Conservation (phyloP, 2,888 invertebrate genomes). For the Amblyjoppa proteus region DNA sequence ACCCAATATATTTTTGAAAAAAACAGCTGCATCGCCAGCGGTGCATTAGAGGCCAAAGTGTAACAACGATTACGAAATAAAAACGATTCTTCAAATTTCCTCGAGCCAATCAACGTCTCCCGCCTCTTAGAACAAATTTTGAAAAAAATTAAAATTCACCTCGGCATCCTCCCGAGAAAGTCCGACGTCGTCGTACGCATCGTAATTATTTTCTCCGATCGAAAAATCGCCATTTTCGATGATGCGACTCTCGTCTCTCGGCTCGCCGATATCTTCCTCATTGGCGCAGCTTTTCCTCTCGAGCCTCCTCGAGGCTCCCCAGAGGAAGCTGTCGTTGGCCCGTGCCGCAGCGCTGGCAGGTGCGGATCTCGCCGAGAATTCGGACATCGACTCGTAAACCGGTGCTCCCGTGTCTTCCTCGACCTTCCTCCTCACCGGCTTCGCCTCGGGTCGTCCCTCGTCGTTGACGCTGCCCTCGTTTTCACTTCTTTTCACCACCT, state of each 20-base stretch:
- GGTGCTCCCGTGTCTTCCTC: constrained; percentile 29
- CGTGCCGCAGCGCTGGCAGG: not conserved
- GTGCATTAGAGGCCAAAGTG: too few relatives aligned
- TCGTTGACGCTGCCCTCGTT: constrained; percentile 69
- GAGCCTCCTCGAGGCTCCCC: constrained; percentile 68
- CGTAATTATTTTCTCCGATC: constrained; percentile 51
- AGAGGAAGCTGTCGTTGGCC: constrained; percentile 78
- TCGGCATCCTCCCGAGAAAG: constrained; percentile 42
- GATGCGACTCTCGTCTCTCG: not conserved
- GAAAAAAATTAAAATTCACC: constrained; percentile 49
- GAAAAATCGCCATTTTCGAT: constrained; percentile 36
- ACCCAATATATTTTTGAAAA: too few relatives aligned
- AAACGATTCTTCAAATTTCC: not conserved
- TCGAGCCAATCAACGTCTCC: not conserved
- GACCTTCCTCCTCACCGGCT: constrained; percentile 13
- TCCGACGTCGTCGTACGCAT: constrained; percentile 70
- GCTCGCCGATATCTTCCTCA: not conserved
- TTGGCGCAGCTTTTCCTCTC: constrained; percentile 11
- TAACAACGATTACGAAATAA: not conserved
- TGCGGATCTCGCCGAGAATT: constrained; percentile 61
- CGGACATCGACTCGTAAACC: constrained; percentile 70
- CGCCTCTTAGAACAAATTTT: constrained; percentile 1
- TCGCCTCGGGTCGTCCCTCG: constrained; percentile 44
- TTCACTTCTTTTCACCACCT: constrained; percentile 73
- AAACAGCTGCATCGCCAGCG: too few relatives aligned